Evolutionary conservation across 2,797 vertebrate species (phyloP), one percentile per base, ranked within the genome.

Genomic region (Manis pentadactyla): DNA sequence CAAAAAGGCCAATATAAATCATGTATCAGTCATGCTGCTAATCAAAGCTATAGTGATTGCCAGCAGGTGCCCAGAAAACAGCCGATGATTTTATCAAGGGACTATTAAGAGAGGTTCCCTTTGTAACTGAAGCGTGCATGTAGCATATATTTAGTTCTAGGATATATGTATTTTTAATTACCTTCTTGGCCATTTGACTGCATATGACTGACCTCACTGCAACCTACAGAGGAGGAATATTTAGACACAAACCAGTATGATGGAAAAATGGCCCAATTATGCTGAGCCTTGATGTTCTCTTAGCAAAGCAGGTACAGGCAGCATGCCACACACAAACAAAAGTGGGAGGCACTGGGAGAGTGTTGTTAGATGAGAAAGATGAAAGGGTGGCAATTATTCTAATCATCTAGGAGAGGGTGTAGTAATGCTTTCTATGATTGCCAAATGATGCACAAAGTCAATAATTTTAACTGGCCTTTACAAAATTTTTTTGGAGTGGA

Each of bases 191-290:
- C 97, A 98, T 98, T 97, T 98, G 97, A 98, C 92, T 97, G 97
- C 97, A 98, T 98, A 95, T 95, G 95, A 98, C 89, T 98, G 98
- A 98, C 98, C 98, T 98, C 92, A 59, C 93, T 88, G 92, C 96
- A 98, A 98, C 97, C 98, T 34, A 0, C 73, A 98, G 95, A 97
- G 94, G 96, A 98, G 97, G 97, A 95, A 98, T 97, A 98, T 98
- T 98, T 98, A 98, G 97, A 98, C 97, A 97, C 97, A 98, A 98
- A 97, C 97, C 96, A 96, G 95, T 98, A 96, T 98, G 98, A 98
- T 97, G 98, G 97, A 97, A 97, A 98, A 99, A 99, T 98, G 97
- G 98, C 88, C 95, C 98, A 98, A 97, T 98, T 98, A 98, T 96
- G 97, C 98, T 97, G 96, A 98, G 97, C 87, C 98, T 97, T 98